Evolutionary conservation across 2,888 invertebrate genomes (phyloP).

Genomic region (Antheraea assamensis): DNA sequence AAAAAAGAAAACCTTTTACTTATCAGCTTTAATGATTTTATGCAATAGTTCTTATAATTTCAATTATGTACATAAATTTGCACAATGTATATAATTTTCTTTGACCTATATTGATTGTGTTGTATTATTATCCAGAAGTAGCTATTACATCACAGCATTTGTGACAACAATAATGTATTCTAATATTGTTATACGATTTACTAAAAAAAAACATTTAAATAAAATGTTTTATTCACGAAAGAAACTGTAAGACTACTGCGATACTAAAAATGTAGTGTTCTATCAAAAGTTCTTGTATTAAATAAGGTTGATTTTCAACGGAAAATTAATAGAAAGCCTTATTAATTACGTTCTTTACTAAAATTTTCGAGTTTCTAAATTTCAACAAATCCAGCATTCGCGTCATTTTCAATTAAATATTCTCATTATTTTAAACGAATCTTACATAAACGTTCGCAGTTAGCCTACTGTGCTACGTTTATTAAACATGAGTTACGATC

Average conservation of each 20-base stretch:
- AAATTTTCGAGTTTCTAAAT: neutral
- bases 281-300: neutral
- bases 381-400: neutral
- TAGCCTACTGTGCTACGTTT: neutral
- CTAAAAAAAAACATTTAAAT: neutral
- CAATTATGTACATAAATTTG: constrained; percentile 3
- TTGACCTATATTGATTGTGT: neutral
- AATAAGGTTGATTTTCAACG: neutral
- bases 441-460: constrained; percentile 2
- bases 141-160: constrained; percentile 9
- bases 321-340: neutral
- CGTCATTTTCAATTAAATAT: neutral
- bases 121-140: neutral
- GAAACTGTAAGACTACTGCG: constrained; percentile 2
- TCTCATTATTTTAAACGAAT: neutral
- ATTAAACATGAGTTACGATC: neutral
- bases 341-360: neutral
- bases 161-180: constrained; percentile 5
- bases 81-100: constrained; percentile 3
- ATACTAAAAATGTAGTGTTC: neutral
- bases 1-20: neutral
- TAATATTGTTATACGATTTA: neutral
- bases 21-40: neutral
- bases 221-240: constrained; percentile 10
- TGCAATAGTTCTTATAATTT: neutral